A percentile compares a stretch with the other conserved stretches of the same genome.
Evolutionary conservation across 2,888 invertebrate species (phyloP).

Genomic region (Tetranychus piercei): DNA sequence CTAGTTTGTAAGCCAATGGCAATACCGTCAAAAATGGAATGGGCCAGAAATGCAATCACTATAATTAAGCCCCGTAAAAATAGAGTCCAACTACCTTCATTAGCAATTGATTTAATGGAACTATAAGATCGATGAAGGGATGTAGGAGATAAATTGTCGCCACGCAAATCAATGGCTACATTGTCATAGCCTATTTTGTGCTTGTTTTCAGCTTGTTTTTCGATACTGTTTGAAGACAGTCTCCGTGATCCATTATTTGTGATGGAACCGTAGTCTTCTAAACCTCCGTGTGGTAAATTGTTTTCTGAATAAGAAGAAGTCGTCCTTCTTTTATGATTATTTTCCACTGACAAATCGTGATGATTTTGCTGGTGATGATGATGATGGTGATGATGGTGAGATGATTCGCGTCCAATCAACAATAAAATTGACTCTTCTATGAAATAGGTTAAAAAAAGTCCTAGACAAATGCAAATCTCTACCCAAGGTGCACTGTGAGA

Average conservation of each 20-base stretch:
- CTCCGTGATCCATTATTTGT: too few relatives aligned
- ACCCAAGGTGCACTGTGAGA: slow-evolving; percentile 42
- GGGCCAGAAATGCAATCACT: slow-evolving; percentile 61
- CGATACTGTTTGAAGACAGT: too few relatives aligned
- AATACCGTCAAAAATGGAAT: slow-evolving; percentile 66
- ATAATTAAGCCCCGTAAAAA: slow-evolving; percentile 48
- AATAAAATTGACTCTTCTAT: slow-evolving; percentile 43
- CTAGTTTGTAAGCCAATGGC: slow-evolving; percentile 57
- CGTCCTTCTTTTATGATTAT: background rate
- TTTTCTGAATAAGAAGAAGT: too few relatives aligned
- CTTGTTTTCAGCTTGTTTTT: too few relatives aligned
- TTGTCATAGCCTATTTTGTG: background rate
- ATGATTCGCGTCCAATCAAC: background rate
- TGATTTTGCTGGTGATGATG: background rate
- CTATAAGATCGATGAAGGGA: background rate
- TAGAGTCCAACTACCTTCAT: background rate
- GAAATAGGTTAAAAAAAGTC: slow-evolving; percentile 56
- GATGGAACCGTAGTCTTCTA: too few relatives aligned
- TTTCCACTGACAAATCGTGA: background rate
- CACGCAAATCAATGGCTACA: background rate
- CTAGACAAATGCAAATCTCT: slow-evolving; percentile 50
- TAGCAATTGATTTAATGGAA: background rate
- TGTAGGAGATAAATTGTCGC: background rate
- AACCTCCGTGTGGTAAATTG: too few relatives aligned
- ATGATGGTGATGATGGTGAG: background rate